These are phyloP conservation scores for Pogonophryne albipinna DNA, from an alignment of 2,797 vertebrate genomes.

Conservation along the genomic window DNA sequence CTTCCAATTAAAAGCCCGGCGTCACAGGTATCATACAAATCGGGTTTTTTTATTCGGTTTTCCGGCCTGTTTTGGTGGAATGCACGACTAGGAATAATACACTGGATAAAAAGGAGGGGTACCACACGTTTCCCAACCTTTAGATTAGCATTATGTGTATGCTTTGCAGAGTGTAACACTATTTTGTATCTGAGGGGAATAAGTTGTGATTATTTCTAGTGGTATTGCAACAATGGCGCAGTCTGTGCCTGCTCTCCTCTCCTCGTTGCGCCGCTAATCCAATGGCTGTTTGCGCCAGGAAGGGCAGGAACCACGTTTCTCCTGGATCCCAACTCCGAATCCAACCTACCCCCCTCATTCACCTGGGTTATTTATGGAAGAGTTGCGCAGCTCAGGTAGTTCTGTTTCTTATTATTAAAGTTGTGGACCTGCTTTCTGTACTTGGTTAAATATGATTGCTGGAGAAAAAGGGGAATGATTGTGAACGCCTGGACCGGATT, in stretches of 20 bases:
- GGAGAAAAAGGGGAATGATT: constrained; percentile 1
- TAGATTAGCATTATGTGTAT: background rate
- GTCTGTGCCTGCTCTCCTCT: constrained; percentile 81
- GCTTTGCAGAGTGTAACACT: background rate
- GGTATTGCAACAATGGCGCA: constrained; percentile 85
- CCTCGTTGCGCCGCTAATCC: constrained; percentile 85
- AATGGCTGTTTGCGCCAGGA: constrained; percentile 83
- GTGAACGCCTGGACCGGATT: constrained; percentile 56
- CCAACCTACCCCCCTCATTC: constrained; percentile 30
- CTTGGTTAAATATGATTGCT: constrained; percentile 39
- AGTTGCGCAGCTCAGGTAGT: constrained; percentile 63
- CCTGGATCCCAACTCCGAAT: constrained; percentile 65
- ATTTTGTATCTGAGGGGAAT: constrained; percentile 33
- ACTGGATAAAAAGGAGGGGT: background rate
- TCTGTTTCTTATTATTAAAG: constrained; percentile 56
- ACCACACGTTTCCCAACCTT: constrained; percentile 12
- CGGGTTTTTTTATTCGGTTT: constrained; percentile 33
- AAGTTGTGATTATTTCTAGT: constrained; percentile 61
- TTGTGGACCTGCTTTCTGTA: constrained; percentile 51
- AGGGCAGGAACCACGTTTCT: constrained; percentile 81
- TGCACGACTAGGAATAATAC: background rate
- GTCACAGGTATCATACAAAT: constrained; percentile 70
- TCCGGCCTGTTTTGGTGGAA: background rate
- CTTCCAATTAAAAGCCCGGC: constrained; percentile 85
- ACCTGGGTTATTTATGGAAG: constrained; percentile 63